Percentiles rank a stretch among this genome's conserved stretches.
Conservation (phyloP, 2,113 vertebrate genomes). For the Hucho hucho region DNA sequence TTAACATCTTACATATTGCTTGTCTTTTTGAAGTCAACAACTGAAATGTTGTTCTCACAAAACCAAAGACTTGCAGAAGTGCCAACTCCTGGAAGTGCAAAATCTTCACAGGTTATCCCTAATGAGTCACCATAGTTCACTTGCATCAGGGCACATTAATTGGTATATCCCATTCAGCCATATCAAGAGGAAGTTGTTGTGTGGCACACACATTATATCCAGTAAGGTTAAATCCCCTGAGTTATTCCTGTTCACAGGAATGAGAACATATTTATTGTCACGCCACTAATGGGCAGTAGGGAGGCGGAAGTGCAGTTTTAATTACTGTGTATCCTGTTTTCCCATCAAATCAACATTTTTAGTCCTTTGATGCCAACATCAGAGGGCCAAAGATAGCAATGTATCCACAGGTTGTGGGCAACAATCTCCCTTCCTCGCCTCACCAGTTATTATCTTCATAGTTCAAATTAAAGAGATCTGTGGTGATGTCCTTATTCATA, state of each 20-base stretch:
- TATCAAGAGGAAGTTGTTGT: neutral
- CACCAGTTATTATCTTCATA: neutral
- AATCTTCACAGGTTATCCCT: neutral
- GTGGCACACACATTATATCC: neutral
- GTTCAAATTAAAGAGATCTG: constrained; percentile 1
- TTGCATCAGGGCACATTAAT: neutral
- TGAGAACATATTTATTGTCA: neutral
- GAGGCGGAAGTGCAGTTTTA: neutral
- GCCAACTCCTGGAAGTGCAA: neutral
- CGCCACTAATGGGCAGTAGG: neutral
- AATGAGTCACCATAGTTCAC: neutral
- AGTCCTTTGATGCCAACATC: neutral
- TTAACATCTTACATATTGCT: too few species aligned
- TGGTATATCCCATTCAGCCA: neutral
- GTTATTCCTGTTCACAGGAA: neutral
- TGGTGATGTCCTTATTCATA: constrained; percentile 3
- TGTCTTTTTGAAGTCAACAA: too few species aligned
- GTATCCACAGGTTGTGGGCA: neutral
- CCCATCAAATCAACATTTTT: neutral
- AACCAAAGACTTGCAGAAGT: too few species aligned
- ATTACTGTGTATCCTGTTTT: constrained; percentile 8
- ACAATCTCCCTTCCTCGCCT: neutral
- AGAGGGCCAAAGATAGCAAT: neutral
- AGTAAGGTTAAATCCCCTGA: neutral
- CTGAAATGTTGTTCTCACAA: too few species aligned